Percentiles rank a stretch among this genome's conserved stretches.
Conservation (phyloP, 2,888 invertebrate genomes). For the Pristionchus japonicus region DNA sequence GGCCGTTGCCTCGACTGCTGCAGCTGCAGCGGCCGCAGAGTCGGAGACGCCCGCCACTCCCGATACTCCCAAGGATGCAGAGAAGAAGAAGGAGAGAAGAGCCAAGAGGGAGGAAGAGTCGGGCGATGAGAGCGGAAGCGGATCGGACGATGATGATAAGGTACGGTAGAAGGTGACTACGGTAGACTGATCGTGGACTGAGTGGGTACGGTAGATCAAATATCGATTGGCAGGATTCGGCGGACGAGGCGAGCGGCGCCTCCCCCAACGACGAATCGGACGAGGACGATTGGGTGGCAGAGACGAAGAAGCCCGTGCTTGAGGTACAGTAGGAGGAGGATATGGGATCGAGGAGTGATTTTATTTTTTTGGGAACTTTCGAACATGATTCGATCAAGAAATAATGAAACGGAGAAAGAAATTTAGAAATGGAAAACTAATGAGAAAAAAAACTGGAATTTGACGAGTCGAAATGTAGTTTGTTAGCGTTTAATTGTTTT, state of each 20-base stretch:
- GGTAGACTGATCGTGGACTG: too few species aligned
- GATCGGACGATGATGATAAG: conserved; percentile 16
- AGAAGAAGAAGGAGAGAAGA: conserved; percentile 47
- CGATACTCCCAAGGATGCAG: conserved; percentile 53
- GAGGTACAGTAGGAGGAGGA: conserved; percentile 78
- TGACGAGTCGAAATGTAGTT: too few species aligned
- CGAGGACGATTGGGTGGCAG: conserved; percentile 62
- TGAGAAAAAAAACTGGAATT: too few species aligned
- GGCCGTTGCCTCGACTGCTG: conserved; percentile 28
- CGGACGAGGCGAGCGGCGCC: conserved; percentile 38
- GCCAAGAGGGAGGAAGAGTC: conserved; percentile 22
- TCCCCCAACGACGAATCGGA: conserved; percentile 54
- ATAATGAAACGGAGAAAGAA: too few species aligned
- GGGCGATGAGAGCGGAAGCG: conserved; percentile 15
- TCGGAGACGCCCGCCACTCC: conserved; percentile 34
- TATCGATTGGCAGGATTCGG: conserved; percentile 38
- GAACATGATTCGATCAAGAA: too few species aligned
- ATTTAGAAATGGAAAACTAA: too few species aligned
- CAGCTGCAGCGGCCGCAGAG: conserved; percentile 23
- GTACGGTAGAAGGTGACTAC: not conserved
- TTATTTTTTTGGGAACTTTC: not conserved
- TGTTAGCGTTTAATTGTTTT: too few species aligned
- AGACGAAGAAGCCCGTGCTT: conserved; percentile 77
- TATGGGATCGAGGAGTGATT: not conserved
- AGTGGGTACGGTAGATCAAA: not conserved